Evolutionary conservation across 2,888 invertebrate genomes (phyloP).

Genomic region (Ennomos erosarius): DNA sequence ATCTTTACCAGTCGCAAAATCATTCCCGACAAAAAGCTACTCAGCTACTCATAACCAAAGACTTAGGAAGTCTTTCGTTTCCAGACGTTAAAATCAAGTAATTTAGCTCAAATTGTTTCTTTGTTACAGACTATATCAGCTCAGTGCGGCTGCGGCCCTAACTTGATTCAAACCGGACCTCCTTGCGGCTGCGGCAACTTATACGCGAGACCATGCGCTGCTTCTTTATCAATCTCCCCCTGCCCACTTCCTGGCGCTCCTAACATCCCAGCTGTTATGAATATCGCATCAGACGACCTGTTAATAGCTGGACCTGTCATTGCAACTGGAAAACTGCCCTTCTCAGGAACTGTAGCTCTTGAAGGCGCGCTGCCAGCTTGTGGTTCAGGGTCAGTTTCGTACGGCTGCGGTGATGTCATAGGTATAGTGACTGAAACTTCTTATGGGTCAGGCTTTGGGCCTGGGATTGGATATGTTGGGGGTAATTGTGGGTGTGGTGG

Average conservation of each 20-base stretch:
- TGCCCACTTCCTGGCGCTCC: constrained; percentile 29
- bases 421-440: constrained; percentile 15
- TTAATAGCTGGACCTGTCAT: constrained; percentile 40
- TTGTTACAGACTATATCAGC: constrained; percentile 31
- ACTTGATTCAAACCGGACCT: constrained; percentile 2
- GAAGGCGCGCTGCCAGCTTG: constrained; percentile 45
- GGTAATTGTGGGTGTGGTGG: constrained; percentile 9
- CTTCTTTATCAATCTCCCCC: constrained; percentile 22
- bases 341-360: constrained; percentile 45
- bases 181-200: constrained; percentile 8
- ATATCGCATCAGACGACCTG: constrained; percentile 41
- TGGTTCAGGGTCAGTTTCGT: constrained; percentile 30
- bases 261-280: constrained; percentile 27
- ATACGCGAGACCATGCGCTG: constrained; percentile 8
- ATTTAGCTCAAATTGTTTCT: background rate
- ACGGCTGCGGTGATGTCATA: constrained; percentile 21
- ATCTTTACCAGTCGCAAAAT: no score
- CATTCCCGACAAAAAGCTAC: no score
- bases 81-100: no score
- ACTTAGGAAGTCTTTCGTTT: no score
- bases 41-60: no score
- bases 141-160: constrained; percentile 18
- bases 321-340: constrained; percentile 48
- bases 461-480: constrained; percentile 1
- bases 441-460: background rate